A percentile compares a stretch with the other conserved stretches of the same genome.
Conservation (phyloP, 1,140 invertebrate species). For the Leptopilina clavipes region DNA sequence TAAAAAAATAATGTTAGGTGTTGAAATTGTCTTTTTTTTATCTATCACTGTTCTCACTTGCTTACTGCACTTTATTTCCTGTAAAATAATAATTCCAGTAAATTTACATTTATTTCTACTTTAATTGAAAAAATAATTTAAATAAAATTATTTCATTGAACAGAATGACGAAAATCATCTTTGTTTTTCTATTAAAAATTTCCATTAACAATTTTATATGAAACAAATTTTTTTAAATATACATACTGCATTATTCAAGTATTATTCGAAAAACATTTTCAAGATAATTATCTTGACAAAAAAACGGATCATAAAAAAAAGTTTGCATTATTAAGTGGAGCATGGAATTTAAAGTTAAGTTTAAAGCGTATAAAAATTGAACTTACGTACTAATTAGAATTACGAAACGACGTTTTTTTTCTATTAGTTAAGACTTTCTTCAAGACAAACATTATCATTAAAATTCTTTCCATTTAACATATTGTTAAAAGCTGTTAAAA, state of each 20-base stretch:
- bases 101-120: background rate
- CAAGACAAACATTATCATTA: background rate
- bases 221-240: background rate
- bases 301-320: background rate
- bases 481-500: background rate
- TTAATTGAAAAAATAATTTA: background rate
- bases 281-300: conserved; percentile 8
- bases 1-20: background rate
- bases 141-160: background rate
- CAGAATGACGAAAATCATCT: too few relatives aligned
- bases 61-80: conserved; percentile 10
- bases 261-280: background rate
- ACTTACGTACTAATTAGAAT: background rate
- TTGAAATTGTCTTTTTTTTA: conserved; percentile 9
- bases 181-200: background rate
- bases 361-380: background rate
- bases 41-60: background rate
- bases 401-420: background rate
- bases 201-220: background rate
- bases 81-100: background rate
- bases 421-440: background rate
- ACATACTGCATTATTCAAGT: background rate
- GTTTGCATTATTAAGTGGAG: background rate
- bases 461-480: background rate
- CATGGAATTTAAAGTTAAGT: background rate